Percentiles rank a stretch among this genome's conserved stretches.
Conservation (phyloP, 2,797 vertebrate species). For the Phyllotis vaccarum region DNA sequence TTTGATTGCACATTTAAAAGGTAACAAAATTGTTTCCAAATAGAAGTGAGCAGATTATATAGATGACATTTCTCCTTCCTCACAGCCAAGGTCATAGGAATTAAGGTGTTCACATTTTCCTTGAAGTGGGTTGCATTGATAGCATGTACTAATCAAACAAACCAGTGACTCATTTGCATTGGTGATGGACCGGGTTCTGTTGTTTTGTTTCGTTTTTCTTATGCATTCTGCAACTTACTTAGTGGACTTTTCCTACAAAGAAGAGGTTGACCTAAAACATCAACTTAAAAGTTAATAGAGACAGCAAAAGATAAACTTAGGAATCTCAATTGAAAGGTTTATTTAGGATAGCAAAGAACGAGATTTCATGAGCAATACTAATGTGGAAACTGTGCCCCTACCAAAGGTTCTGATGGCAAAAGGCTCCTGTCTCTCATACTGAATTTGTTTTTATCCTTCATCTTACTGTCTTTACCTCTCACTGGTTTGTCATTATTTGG, state of each 20-base stretch:
- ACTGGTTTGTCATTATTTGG: background rate
- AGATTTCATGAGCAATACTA: background rate
- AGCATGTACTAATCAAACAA: constrained; percentile 32
- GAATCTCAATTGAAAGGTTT: background rate
- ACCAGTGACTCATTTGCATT: constrained; percentile 34
- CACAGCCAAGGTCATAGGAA: constrained; percentile 23
- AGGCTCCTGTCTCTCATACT: no score
- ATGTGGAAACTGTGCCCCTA: background rate
- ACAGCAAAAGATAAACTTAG: background rate
- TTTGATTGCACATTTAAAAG: background rate
- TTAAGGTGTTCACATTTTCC: constrained; percentile 7
- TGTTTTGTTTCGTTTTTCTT: background rate
- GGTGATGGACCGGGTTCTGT: background rate
- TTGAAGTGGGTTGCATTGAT: background rate
- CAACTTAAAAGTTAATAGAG: background rate
- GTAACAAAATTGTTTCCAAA: background rate
- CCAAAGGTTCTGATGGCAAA: background rate
- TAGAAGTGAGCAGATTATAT: background rate
- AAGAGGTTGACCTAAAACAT: background rate
- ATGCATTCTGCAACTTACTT: background rate
- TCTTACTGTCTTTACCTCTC: background rate
- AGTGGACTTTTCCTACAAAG: constrained; percentile 6
- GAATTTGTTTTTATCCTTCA: background rate
- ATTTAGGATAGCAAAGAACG: background rate
- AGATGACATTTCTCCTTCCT: background rate